Conservation (phyloP, 1,140 invertebrate genomes). For the Bombyx mandarina region DNA sequence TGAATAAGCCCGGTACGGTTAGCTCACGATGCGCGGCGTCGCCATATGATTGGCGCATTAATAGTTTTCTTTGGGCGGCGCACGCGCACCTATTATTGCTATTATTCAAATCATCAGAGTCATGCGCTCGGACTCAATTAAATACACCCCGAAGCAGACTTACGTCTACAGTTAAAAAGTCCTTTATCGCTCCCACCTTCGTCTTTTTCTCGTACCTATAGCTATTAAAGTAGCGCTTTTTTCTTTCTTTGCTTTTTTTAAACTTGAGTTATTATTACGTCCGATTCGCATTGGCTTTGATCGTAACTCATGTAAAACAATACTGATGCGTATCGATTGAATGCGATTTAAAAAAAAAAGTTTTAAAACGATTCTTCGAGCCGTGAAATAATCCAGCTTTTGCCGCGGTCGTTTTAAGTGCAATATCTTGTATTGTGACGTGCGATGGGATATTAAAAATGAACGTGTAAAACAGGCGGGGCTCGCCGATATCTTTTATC, state of each 20-base stretch:
- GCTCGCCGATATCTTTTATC: not conserved
- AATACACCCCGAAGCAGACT: conserved; percentile 34
- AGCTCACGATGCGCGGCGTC: not conserved
- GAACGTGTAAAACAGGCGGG: conserved; percentile 8
- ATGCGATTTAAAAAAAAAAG: conserved; percentile 49
- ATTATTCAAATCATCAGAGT: conserved; percentile 55
- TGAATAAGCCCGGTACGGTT: not conserved
- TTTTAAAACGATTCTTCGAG: conserved; percentile 41
- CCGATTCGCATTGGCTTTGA: conserved; percentile 35
- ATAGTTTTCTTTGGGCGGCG: conserved; percentile 34
- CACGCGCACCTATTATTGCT: conserved; percentile 45
- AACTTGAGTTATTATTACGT: conserved; percentile 58
- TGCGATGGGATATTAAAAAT: conserved; percentile 40
- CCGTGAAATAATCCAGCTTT: conserved; percentile 43
- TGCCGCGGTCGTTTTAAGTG: conserved; percentile 49
- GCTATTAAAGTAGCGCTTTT: conserved; percentile 56
- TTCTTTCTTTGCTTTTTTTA: conserved; percentile 41
- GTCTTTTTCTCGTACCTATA: conserved; percentile 43
- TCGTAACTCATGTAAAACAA: conserved; percentile 62
- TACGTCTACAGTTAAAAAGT: conserved; percentile 40
- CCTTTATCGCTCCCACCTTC: conserved; percentile 36
- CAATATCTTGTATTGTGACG: conserved; percentile 47
- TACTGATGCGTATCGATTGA: conserved; percentile 50
- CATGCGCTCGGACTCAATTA: conserved; percentile 54
- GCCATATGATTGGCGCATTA: conserved; percentile 6